phyloP scores from a whole-genome alignment of 2,888 invertebrate species.

The Macrosoma leucophasiata region DNA sequence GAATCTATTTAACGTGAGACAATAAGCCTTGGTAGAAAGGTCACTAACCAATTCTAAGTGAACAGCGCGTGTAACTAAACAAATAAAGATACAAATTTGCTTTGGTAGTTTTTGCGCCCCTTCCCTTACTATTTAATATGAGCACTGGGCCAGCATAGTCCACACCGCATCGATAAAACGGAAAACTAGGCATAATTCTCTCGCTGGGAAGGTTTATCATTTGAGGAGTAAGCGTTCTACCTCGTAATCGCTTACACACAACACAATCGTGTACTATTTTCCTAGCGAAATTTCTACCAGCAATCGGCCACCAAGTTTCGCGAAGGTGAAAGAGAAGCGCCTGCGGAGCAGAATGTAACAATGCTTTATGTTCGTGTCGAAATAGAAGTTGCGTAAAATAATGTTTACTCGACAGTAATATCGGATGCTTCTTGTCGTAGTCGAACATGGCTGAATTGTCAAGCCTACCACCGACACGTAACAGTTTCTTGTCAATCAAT shows the following conservation, averaged over 20 bases:
- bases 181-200: slow-evolving; percentile 4
- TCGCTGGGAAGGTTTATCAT: slow-evolving; percentile 9
- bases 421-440: slow-evolving; percentile 20
- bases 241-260: slow-evolving; percentile 2
- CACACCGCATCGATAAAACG: slow-evolving; percentile 4
- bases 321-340: slow-evolving; percentile 12
- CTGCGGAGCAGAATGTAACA: slow-evolving; percentile 17
- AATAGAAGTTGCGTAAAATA: slow-evolving; percentile 14
- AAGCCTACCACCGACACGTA: slow-evolving; percentile 1
- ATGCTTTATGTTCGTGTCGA: slow-evolving; percentile 10
- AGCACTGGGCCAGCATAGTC: slow-evolving; percentile 4
- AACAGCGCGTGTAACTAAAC: slow-evolving; percentile 5
- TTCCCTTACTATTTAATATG: not conserved
- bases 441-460: slow-evolving; percentile 5
- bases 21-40: slow-evolving; percentile 10
- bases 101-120: slow-evolving; percentile 5
- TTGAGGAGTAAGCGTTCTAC: slow-evolving; percentile 4
- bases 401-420: slow-evolving; percentile 17
- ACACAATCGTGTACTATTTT: slow-evolving; percentile 7
- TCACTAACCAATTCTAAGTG: slow-evolving; percentile 11
- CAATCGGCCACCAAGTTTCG: slow-evolving; percentile 17
- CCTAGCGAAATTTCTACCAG: slow-evolving; percentile 14
- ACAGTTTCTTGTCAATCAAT: not conserved
- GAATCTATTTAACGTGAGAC: slow-evolving; percentile 13
- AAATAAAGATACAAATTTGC: slow-evolving; percentile 4